Percentiles rank a stretch among this genome's conserved stretches.
Evolutionary conservation across 2,113 vertebrate species (phyloP).

Genomic region (Philantomba maxwellii): DNA sequence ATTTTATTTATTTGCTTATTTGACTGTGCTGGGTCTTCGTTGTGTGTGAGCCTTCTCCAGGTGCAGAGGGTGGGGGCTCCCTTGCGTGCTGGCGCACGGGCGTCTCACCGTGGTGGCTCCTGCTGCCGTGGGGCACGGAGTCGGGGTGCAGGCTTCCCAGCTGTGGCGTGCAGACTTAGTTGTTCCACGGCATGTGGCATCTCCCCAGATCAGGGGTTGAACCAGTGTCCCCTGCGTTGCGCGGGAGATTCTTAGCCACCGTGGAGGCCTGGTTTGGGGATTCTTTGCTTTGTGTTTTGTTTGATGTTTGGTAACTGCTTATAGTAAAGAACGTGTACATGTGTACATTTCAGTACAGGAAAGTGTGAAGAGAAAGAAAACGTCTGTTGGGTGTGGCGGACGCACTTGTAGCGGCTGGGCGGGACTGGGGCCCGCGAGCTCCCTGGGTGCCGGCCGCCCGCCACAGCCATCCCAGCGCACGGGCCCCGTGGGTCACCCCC

Average conservation of each 20-base stretch:
- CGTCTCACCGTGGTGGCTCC: not conserved
- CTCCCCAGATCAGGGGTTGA: not conserved
- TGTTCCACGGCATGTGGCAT: not conserved
- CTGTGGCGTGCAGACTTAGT: not conserved
- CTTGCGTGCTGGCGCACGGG: accelerated
- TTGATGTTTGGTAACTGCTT: not conserved
- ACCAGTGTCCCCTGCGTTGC: not conserved
- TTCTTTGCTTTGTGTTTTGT: not conserved
- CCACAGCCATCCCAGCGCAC: too few relatives aligned
- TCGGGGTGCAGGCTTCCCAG: not conserved
- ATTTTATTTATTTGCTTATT: not conserved
- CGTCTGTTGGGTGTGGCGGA: too few relatives aligned
- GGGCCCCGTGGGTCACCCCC: not conserved
- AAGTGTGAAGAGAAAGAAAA: not conserved
- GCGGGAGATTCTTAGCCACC: not conserved
- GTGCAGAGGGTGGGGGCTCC: not conserved
- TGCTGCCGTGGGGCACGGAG: accelerated
- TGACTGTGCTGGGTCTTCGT: not conserved
- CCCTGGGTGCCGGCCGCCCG: accelerated
- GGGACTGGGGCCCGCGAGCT: not conserved
- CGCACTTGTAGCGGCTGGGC: not conserved
- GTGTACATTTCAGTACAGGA: not conserved
- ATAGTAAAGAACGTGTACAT: accelerated
- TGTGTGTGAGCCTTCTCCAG: not conserved
- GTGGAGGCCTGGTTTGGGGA: not conserved